A percentile compares a stretch with the other conserved stretches of the same genome.
Evolutionary conservation across 2,113 vertebrate genomes (phyloP).

Genomic region (Sapajus apella): DNA sequence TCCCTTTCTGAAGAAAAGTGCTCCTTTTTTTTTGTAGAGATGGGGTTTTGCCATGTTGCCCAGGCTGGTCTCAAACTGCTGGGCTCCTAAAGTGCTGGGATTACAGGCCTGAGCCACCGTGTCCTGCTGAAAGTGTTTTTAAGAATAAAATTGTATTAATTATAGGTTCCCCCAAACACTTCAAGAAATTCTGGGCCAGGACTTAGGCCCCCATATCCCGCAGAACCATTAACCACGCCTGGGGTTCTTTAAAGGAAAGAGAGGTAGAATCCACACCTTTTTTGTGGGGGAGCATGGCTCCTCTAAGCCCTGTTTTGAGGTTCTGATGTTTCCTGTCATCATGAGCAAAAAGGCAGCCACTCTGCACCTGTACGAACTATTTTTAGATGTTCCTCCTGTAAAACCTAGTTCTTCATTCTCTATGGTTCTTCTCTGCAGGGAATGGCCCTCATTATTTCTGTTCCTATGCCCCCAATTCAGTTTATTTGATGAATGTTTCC

Average conservation of each 20-base stretch:
- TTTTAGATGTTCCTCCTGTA: not conserved
- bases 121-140: not conserved
- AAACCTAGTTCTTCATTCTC: not conserved
- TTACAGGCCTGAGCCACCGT: not conserved
- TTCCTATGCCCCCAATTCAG: not conserved
- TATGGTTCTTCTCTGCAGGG: not conserved
- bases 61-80: too few species aligned
- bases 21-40: too few species aligned
- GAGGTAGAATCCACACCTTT: not conserved
- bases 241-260: not conserved
- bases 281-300: not conserved
- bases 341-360: not conserved
- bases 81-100: not conserved
- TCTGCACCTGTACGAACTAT: not conserved
- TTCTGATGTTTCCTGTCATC: not conserved
- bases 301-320: not conserved
- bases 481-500: not conserved
- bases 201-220: not conserved
- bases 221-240: not conserved
- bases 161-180: not conserved
- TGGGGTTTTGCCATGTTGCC: too few species aligned
- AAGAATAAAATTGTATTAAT: not conserved
- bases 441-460: not conserved
- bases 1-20: not conserved
- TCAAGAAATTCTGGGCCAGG: not conserved